Base-by-base conservation (phyloP, 2,888 invertebrate genomes). In the Parnassius mnemosyne region DNA sequence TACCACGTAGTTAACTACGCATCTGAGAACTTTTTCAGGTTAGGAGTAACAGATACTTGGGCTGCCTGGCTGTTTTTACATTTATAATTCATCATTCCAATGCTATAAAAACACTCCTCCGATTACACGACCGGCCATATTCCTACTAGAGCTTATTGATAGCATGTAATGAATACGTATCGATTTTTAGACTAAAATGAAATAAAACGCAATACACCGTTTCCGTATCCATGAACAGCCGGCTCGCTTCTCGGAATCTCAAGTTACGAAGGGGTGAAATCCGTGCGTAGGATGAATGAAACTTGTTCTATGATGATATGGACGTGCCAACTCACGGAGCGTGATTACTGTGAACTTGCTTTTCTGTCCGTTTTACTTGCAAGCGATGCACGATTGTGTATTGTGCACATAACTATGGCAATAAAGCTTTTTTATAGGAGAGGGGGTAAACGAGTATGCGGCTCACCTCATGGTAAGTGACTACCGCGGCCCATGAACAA, bases 301-400 rank as follows among this genome's bases (percentile, higher is more conserved):
- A 34, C 34, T 34, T 3, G 49, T 49, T 49, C 49, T 13, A 10
- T 12, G 16, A n/a, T 13, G 49, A n/a, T 3, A 49, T 16, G 49
- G n/a, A 13, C 16, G 13, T 12, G 9, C 13, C 13, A 13, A 49
- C 49, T 12, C 9, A 13, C 12, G 16, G 16, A 11, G 50, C 57
- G 50, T 57, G 41, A 51, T 11, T 13, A 9, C 49, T 34, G 41
- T 50, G 13, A 16, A 47, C 50, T 41, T 42, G 49, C 57, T 57
- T 50, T 57, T 49, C 34, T 49, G 47, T 13, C 34, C 7, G 47
- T 57, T 47, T 57, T 41, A 34, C 47, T 47, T 34, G 41, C 5
- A 34, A 34, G 7, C 13, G 41, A 13, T 12, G 9, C 13, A 20
- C 47, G 13, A 49, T 49, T 57, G 34, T n/a, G 52, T 52, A 52